Evolutionary conservation across 2,888 invertebrate genomes (phyloP), one percentile per base, ranked within the genome.

Genomic region (Orthonychiurus folsomi): DNA sequence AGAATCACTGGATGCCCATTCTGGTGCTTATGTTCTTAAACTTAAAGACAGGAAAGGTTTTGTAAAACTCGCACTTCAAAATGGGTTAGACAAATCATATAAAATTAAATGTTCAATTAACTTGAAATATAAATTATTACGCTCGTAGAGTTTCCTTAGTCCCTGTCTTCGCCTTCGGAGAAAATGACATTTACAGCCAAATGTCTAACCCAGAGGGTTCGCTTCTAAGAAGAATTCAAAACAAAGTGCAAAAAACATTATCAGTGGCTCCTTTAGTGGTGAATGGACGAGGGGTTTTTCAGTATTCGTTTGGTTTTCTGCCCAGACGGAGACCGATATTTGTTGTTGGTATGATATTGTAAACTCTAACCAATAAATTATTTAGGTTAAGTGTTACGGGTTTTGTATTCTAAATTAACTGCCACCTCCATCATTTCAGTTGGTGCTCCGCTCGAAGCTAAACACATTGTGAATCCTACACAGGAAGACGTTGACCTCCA

Each of bases 271-370:
- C 23, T 12, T n/a, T n/a, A 15, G n/a, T 48, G 15, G n/a, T 48
- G 15, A 48, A 48, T n/a, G 48, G 92, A 0, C 80, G 96, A 47
- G 96, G 96, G 1, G 80, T 95, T 64, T 91, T 96, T 75, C 94
- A 96, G 76, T 95, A 95, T 75, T 84, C 84, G 0, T 89, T 88
- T 75, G 96, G 96, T 0, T 77, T 93, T 5, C 78, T 96, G 60
- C 95, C 96, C 0, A 82, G 85, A 55, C 81, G 94, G 47, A 81
- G 81, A 65, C 89, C 89, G 1, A 83, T 97, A 53, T 84, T 85
- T 47, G 89, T 90, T 73, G 90, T 96, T n/a, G n/a, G n/a, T n/a
- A n/a, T n/a, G n/a, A n/a, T n/a, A n/a, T n/a, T n/a, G n/a, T n/a
- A n/a, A n/a, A n/a, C n/a, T n/a, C n/a, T n/a, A n/a, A n/a, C n/a